A percentile compares a stretch with the other conserved stretches of the same genome.
Evolutionary conservation across 2,797 vertebrate species (phyloP).

Genomic region (Echeneis naucrates): DNA sequence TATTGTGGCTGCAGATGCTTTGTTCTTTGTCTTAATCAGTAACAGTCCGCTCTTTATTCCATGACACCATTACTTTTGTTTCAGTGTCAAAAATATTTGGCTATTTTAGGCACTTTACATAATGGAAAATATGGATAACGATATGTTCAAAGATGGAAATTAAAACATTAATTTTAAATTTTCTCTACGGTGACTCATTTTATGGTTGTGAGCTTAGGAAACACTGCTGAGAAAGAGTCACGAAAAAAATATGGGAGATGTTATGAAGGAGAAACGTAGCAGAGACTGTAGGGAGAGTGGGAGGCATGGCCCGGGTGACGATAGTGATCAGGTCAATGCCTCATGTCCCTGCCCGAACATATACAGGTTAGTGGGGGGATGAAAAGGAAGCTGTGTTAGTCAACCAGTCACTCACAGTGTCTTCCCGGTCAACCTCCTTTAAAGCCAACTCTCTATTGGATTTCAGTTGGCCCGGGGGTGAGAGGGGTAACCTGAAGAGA

Average conservation of each 20-base stretch:
- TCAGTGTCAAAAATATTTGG: not conserved
- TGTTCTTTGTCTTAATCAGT: slow-evolving; percentile 22
- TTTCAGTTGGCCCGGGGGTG: slow-evolving; percentile 75
- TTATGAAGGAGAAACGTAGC: not conserved
- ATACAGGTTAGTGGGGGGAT: slow-evolving; percentile 20
- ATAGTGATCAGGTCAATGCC: slow-evolving; percentile 44
- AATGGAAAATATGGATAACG: slow-evolving; percentile 1
- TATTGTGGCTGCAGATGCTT: not conserved
- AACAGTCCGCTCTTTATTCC: slow-evolving; percentile 2
- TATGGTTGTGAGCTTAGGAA: not conserved
- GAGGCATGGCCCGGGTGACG: slow-evolving; percentile 26
- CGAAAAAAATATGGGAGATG: slow-evolving; percentile 5
- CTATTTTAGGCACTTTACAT: slow-evolving; percentile 5
- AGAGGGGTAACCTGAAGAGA: slow-evolving; percentile 73
- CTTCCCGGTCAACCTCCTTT: slow-evolving; percentile 72
- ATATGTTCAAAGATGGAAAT: slow-evolving; percentile 9
- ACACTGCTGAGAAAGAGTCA: not conserved
- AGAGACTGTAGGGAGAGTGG: slow-evolving; percentile 18
- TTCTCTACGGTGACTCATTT: slow-evolving; percentile 6
- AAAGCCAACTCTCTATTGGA: slow-evolving; percentile 75
- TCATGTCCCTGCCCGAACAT: slow-evolving; percentile 22
- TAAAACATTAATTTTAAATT: slow-evolving; percentile 1
- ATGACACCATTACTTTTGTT: not conserved
- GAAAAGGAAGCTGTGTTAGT: slow-evolving; percentile 25
- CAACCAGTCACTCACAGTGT: slow-evolving; percentile 60